Conservation (phyloP, 2,113 vertebrate species). For the Myotis brandtii region DNA sequence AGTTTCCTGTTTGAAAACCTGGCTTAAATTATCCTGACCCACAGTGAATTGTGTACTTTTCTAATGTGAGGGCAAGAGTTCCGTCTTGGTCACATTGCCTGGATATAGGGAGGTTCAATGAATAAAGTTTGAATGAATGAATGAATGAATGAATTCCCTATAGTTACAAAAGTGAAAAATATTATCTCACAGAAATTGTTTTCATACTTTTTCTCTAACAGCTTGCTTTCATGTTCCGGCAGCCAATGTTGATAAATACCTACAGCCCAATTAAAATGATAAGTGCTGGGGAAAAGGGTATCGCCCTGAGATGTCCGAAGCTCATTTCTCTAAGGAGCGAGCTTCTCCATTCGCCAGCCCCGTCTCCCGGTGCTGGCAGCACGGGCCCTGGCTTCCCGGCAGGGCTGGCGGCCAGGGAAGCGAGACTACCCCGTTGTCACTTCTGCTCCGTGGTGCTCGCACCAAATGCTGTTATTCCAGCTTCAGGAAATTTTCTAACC, state of each 20-base stretch:
- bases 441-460: conserved; percentile 86
- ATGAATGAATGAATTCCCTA: not conserved
- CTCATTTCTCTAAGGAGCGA: conserved; percentile 81
- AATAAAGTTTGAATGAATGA: not conserved
- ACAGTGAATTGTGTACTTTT: not conserved
- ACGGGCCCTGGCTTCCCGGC: conserved; percentile 85
- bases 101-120: not conserved
- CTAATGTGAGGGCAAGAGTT: not conserved
- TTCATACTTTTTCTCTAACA: conserved; percentile 81
- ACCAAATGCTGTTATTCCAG: conserved; percentile 87
- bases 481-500: conserved; percentile 90
- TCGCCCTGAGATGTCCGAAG: conserved; percentile 80
- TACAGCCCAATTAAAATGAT: conserved; percentile 82
- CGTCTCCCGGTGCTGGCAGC: conserved; percentile 71
- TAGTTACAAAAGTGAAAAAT: not conserved
- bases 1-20: conserved; percentile 36
- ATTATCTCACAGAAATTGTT: conserved; percentile 31
- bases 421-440: conserved; percentile 85
- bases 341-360: conserved; percentile 81
- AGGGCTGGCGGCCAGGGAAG: conserved; percentile 82
- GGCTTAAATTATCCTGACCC: not conserved
- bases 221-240: conserved; percentile 75
- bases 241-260: conserved; percentile 74
- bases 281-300: conserved; percentile 74
- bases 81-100: not conserved